A percentile compares a stretch with the other conserved stretches of the same genome.
Conservation (phyloP, 2,888 invertebrate genomes). For the Chrysolina americana region DNA sequence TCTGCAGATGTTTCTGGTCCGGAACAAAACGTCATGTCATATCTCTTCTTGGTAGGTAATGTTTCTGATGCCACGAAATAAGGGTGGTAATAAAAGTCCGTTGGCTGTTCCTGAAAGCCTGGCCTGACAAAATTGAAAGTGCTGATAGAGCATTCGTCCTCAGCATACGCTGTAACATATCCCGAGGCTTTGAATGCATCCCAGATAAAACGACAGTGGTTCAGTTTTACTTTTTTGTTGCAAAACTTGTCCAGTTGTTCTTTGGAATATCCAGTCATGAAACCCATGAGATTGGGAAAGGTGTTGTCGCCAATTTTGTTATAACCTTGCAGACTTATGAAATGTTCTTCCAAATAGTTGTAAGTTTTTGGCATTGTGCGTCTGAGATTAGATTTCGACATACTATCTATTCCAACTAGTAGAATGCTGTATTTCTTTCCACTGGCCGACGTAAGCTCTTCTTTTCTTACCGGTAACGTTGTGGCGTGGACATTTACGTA, state of each 20-base stretch:
- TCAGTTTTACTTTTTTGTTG: conserved; percentile 73
- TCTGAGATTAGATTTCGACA: conserved; percentile 84
- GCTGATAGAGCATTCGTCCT: conserved; percentile 81
- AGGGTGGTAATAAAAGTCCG: conserved; percentile 86
- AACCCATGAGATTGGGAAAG: conserved; percentile 90
- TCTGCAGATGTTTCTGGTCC: conserved; percentile 78
- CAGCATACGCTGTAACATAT: conserved; percentile 85
- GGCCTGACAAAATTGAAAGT: conserved; percentile 83
- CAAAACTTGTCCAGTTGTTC: conserved; percentile 69
- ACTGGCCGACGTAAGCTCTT: conserved; percentile 43
- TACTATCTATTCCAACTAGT: conserved; percentile 87
- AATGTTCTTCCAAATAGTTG: conserved; percentile 74
- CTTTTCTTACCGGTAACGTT: conserved; percentile 29
- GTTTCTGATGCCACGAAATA: conserved; percentile 79
- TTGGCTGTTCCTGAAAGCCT: conserved; percentile 82
- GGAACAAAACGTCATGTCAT: conserved; percentile 73
- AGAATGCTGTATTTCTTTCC: conserved; percentile 76
- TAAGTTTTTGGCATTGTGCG: conserved; percentile 83
- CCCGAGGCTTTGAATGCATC: conserved; percentile 79
- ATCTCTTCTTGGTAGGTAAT: conserved; percentile 70
- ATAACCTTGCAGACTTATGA: conserved; percentile 64
- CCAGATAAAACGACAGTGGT: conserved; percentile 86
- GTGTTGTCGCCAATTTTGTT: conserved; percentile 90
- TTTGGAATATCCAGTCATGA: conserved; percentile 77
- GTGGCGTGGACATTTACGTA: conserved; percentile 74